Conservation (phyloP, 2,888 invertebrate species). For the Diloba caeruleocephala region DNA sequence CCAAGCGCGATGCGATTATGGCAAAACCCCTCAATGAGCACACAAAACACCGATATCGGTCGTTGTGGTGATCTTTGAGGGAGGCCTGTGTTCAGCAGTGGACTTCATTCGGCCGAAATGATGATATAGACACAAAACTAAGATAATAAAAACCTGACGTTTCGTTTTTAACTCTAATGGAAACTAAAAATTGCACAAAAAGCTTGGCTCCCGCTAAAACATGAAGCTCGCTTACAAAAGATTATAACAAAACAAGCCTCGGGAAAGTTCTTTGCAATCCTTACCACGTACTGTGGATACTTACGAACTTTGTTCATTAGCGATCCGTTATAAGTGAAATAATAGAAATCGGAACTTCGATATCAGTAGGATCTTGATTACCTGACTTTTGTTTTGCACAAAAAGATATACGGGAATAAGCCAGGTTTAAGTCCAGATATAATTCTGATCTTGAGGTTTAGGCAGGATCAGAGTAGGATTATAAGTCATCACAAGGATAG, state of each 20-base stretch:
- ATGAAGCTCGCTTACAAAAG: slow-evolving; percentile 4
- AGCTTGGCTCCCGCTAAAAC: not conserved
- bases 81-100: too few species aligned
- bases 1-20: too few species aligned
- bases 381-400: slow-evolving; percentile 28
- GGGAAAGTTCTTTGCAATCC: slow-evolving; percentile 30
- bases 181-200: not conserved
- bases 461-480: too few species aligned
- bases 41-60: too few species aligned
- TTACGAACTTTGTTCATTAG: slow-evolving; percentile 45
- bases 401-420: not conserved
- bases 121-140: too few species aligned
- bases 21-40: too few species aligned
- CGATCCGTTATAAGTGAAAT: slow-evolving; percentile 28
- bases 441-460: too few species aligned
- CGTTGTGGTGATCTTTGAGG: too few species aligned
- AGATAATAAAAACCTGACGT: too few species aligned
- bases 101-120: too few species aligned
- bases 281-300: slow-evolving; percentile 6
- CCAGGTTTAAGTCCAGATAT: not conserved
- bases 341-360: slow-evolving; percentile 35
- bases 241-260: slow-evolving; percentile 11
- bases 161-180: not conserved
- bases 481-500: too few species aligned
- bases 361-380: slow-evolving; percentile 13